A percentile compares a stretch with the other conserved stretches of the same genome.
Evolutionary conservation across 2,888 invertebrate genomes (phyloP).

Genomic region (Apantesis nais): DNA sequence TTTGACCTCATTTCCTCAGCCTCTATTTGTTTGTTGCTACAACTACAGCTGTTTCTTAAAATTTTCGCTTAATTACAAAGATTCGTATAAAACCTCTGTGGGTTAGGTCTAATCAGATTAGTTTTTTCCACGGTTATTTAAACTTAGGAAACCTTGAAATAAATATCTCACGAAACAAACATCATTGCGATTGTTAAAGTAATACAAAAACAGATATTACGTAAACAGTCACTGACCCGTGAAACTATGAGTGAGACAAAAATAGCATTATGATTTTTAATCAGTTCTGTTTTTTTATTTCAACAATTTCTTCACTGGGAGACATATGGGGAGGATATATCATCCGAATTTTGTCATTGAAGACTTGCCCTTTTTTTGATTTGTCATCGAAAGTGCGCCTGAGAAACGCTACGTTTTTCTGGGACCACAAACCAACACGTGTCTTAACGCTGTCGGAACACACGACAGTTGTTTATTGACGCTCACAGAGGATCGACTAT

Average conservation of each 20-base stretch:
- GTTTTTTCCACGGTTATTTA: constrained; percentile 3
- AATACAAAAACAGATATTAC: constrained; percentile 27
- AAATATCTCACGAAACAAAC: constrained; percentile 22
- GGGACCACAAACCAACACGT: not conserved
- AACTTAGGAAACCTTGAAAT: constrained; percentile 20
- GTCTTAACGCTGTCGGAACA: not conserved
- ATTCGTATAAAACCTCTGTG: not conserved
- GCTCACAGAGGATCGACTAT: not conserved
- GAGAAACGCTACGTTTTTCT: not conserved
- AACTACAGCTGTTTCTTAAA: not conserved
- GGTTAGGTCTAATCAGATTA: constrained; percentile 7
- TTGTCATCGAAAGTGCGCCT: not conserved
- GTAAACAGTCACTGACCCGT: constrained; percentile 39
- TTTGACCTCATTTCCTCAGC: not conserved
- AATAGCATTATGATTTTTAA: constrained; percentile 11
- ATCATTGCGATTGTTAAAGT: constrained; percentile 20
- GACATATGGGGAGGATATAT: not conserved
- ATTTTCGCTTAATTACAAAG: not conserved
- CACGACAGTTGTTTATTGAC: not conserved
- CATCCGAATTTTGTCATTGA: not conserved
- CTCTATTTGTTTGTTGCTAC: not conserved
- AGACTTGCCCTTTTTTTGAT: not conserved
- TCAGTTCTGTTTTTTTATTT: not conserved
- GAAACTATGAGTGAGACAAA: constrained; percentile 21
- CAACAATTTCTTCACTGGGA: not conserved